Percentiles rank a stretch among this genome's conserved stretches.
These are phyloP conservation scores for Tiliqua scincoides DNA, from an alignment of 2,113 vertebrate genomes.

Conservation along the genomic window DNA sequence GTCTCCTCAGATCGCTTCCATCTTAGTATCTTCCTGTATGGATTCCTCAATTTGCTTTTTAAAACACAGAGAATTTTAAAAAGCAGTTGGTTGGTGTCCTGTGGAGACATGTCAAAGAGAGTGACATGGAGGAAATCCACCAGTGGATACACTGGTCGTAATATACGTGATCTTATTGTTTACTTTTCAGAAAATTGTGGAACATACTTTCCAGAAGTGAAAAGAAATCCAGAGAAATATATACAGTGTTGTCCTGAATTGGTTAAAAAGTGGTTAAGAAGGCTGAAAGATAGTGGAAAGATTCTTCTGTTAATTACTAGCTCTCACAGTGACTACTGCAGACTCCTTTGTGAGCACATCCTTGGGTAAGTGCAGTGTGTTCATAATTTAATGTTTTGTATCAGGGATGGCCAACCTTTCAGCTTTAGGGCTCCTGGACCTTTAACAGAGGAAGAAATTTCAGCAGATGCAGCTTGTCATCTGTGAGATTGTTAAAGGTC, in stretches of 20 bases:
- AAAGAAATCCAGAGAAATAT: constrained; percentile 87
- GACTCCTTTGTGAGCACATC: constrained; percentile 89
- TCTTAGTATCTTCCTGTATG: neutral
- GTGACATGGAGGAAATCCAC: neutral
- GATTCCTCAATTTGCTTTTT: neutral
- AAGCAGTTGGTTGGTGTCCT: neutral
- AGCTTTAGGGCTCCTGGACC: too few relatives aligned
- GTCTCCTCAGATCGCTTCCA: neutral
- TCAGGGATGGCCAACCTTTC: too few relatives aligned
- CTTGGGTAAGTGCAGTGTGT: constrained; percentile 83
- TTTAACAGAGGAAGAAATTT: too few relatives aligned
- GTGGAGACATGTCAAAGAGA: neutral
- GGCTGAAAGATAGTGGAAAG: constrained; percentile 88
- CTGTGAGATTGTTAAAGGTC: too few relatives aligned
- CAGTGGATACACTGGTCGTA: neutral
- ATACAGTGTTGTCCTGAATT: constrained; percentile 88
- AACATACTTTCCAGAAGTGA: constrained; percentile 92
- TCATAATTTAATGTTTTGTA: too few relatives aligned
- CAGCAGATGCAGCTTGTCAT: too few relatives aligned
- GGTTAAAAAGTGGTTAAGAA: constrained; percentile 89
- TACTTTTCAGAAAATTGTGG: constrained; percentile 86
- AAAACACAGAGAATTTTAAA: neutral
- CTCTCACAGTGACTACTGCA: constrained; percentile 96
- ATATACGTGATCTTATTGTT: constrained; percentile 32
- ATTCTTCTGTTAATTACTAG: constrained; percentile 92